These are phyloP conservation scores for Dexiosoma caninum DNA, from an alignment of 2,888 invertebrate genomes.

Conservation along the genomic window DNA sequence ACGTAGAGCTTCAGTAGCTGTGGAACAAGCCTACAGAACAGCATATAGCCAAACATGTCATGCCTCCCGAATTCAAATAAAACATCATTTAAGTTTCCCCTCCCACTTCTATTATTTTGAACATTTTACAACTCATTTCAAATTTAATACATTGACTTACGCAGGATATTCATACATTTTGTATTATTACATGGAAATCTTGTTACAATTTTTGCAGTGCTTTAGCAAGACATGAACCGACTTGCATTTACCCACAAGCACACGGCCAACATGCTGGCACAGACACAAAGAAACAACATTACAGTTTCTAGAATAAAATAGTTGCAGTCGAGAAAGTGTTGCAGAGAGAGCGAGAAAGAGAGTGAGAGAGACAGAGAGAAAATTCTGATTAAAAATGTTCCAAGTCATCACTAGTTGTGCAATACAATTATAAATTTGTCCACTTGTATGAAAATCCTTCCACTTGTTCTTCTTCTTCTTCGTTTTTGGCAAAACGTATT, in stretches of 20 bases:
- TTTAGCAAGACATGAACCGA: slow-evolving; percentile 40
- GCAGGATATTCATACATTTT: slow-evolving; percentile 64
- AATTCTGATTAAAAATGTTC: slow-evolving; percentile 63
- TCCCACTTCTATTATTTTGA: background rate
- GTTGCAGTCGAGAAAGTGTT: slow-evolving; percentile 23
- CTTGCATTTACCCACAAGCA: slow-evolving; percentile 20
- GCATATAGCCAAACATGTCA: background rate
- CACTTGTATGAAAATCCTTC: slow-evolving; percentile 56
- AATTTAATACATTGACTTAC: slow-evolving; percentile 64
- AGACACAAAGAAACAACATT: background rate
- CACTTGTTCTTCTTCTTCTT: slow-evolving; percentile 16
- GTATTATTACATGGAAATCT: slow-evolving; percentile 62
- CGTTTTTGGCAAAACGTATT: slow-evolving; percentile 67
- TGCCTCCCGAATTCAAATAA: slow-evolving; percentile 21
- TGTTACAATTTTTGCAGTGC: slow-evolving; percentile 52
- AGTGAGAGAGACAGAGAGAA: slow-evolving; percentile 51
- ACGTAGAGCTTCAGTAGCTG: background rate
- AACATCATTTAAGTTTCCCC: slow-evolving; percentile 9
- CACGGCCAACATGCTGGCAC: background rate
- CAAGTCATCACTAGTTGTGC: slow-evolving; percentile 59
- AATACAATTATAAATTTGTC: slow-evolving; percentile 75
- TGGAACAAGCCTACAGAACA: slow-evolving; percentile 24
- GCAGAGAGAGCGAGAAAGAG: slow-evolving; percentile 48
- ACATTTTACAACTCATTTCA: slow-evolving; percentile 60
- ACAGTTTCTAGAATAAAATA: slow-evolving; percentile 61